Evolutionary conservation across 2,113 vertebrate genomes (phyloP), one percentile per base, ranked within the genome.

Genomic region (Rhinoderma darwinii): DNA sequence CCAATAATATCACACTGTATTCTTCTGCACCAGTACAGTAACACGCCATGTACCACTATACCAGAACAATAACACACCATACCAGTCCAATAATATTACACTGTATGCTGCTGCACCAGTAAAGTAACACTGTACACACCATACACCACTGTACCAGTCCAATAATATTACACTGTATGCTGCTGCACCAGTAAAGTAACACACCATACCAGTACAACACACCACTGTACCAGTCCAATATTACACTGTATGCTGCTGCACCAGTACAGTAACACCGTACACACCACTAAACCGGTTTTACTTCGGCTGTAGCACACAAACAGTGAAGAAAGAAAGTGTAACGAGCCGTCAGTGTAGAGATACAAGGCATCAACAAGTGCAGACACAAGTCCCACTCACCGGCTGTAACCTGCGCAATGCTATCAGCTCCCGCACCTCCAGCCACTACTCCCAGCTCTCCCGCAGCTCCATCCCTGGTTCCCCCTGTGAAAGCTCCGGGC

Each of bases 331-430:
- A 59, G 27, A 15, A 66, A n/a, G 61, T 14, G 61, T 32, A 32
- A 30, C 5, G 2, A 35, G 17, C 32, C 37, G 66, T 70, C 30
- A 72, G 47, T 27, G 17, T 11, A 56, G 82, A n/a, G n/a, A n/a
- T n/a, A n/a, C n/a, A n/a, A n/a, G n/a, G n/a, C n/a, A n/a, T n/a
- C 68, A 84, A 84, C 72, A 76, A 56, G 68, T 77, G 54, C 22
- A 20, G 1, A 22, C 15, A 51, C 1, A 9, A 39, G 59, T 50
- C 22, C 8, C 72, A 78, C 84, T 85, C 41, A 85, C 84, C 54
- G 22, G 54, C 59, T 32, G 17, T 10, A 32, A 11, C 27, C 73
- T 50, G 73, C n/a, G 18, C 22, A 4, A 37, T 39, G 83, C 68
- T 25, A 4, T 10, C 72, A 4, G 72, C 8, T 74, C 41, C 76